Percentiles rank a stretch among this genome's conserved stretches.
phyloP scores from a whole-genome alignment of 2,797 vertebrate species.

The Brachyrhaphis roseni region DNA sequence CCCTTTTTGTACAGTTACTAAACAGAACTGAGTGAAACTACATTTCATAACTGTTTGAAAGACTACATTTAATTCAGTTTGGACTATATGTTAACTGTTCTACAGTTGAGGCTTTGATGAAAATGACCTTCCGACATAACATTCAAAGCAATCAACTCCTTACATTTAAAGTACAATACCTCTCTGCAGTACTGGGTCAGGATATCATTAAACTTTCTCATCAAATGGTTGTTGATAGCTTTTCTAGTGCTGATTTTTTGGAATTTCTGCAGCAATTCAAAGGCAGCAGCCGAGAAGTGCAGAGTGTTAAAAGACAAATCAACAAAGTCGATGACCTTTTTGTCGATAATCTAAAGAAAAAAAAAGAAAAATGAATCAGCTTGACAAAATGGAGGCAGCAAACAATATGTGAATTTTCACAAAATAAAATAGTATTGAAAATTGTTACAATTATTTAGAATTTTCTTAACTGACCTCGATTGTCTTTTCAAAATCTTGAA shows the following conservation, averaged over 20 bases:
- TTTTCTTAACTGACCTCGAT: conserved; percentile 79
- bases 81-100: not conserved
- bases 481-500: conserved; percentile 85
- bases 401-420: not conserved
- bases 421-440: not conserved
- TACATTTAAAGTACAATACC: conserved; percentile 80
- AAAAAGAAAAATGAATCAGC: conserved; percentile 16
- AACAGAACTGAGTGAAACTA: not conserved
- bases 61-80: not conserved
- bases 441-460: not conserved
- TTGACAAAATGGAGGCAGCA: not conserved
- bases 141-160: not conserved
- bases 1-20: not conserved
- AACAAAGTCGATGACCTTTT: conserved; percentile 87
- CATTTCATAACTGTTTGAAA: not conserved
- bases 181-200: conserved; percentile 92
- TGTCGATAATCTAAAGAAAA: conserved; percentile 85
- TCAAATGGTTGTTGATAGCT: conserved; percentile 87
- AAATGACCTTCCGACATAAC: not conserved
- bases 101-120: not conserved
- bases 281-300: conserved; percentile 89
- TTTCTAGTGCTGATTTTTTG: conserved; percentile 86
- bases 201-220: conserved; percentile 89
- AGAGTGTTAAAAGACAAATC: conserved; percentile 91
- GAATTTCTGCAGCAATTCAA: conserved; percentile 91